Conservation (phyloP, 2,797 vertebrate species). For the Anabacerthia variegaticeps region DNA sequence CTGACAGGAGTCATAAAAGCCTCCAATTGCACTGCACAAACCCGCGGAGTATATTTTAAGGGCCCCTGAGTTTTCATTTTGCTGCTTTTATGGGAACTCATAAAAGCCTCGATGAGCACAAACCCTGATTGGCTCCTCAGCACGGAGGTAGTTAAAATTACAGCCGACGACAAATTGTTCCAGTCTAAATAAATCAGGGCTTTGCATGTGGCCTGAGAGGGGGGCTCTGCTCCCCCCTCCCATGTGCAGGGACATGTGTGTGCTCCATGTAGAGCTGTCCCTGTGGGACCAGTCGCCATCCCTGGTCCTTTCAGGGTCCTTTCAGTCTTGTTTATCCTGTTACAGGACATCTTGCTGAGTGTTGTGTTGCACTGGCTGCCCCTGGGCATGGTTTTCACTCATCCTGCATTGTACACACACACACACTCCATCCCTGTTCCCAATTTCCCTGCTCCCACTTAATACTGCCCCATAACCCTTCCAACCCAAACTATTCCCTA, state of each 20-base stretch:
- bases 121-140: constrained; percentile 79
- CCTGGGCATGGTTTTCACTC: background rate
- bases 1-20: constrained; percentile 86
- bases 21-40: constrained; percentile 82
- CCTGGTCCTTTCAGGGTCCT: rapidly evolving
- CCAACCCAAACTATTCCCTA: rapidly evolving
- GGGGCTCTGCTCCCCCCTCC: background rate
- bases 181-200: constrained; percentile 79
- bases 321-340: rapidly evolving
- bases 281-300: rapidly evolving
- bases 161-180: constrained; percentile 84
- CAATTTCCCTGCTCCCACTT: background rate
- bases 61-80: constrained; percentile 88
- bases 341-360: rapidly evolving
- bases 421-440: rapidly evolving
- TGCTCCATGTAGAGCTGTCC: rapidly evolving
- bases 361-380: background rate
- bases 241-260: rapidly evolving
- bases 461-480: rapidly evolving
- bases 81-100: constrained; percentile 83
- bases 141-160: constrained; percentile 84
- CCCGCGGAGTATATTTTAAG: constrained; percentile 86
- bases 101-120: constrained; percentile 78
- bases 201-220: constrained; percentile 32
- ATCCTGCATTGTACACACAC: rapidly evolving